Conservation (phyloP, 2,797 vertebrate species). For the Rallus crepitans region DNA sequence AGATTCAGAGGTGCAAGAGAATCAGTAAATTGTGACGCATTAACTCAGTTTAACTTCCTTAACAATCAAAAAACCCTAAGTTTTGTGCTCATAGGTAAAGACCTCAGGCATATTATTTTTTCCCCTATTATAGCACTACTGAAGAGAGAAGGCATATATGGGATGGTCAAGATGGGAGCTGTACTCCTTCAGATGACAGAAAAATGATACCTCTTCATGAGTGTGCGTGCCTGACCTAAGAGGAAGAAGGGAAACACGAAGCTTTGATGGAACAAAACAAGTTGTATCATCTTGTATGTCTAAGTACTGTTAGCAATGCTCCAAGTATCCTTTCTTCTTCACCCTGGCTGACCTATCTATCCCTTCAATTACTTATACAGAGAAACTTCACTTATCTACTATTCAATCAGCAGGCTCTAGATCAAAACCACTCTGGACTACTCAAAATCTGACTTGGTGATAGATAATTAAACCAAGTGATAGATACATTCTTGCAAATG, state of each 20-base stretch:
- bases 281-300: background rate
- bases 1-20: background rate
- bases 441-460: background rate
- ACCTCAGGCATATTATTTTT: background rate
- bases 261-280: background rate
- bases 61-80: background rate
- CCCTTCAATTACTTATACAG: background rate
- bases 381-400: background rate
- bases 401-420: background rate
- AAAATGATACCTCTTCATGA: background rate
- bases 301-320: background rate
- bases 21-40: background rate
- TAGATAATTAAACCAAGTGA: background rate
- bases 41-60: background rate
- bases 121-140: background rate
- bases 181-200: background rate
- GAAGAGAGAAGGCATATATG: background rate
- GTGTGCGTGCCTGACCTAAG: background rate
- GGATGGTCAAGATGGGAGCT: background rate
- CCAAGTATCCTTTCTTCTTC: background rate
- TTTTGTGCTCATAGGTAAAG: background rate
- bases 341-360: background rate
- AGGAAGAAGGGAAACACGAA: background rate
- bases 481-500: constrained; percentile 20
- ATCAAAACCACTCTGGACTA: background rate